A percentile compares a stretch with the other conserved stretches of the same genome.
phyloP scores from a whole-genome alignment of 30 jellyfish, hydroid and myxozoan species.

The Aurelia sp. region DNA sequence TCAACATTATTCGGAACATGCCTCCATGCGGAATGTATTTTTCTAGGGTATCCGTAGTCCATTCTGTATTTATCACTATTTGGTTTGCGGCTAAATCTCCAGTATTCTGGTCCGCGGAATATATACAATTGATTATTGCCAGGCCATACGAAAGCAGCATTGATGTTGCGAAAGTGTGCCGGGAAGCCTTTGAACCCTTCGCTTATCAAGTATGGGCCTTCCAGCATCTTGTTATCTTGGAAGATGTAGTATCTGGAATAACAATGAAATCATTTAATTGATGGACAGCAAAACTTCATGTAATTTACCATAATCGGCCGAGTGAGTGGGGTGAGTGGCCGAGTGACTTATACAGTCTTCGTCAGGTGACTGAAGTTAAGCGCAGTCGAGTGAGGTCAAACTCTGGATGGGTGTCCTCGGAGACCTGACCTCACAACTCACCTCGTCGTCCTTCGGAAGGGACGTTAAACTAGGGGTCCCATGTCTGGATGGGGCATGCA shows the following conservation, averaged over 20 bases:
- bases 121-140: constrained; percentile 66
- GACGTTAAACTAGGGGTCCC: no score
- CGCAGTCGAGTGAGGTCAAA: no score
- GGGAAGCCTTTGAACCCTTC: constrained; percentile 88
- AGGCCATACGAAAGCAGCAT: constrained; percentile 84
- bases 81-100: constrained; percentile 64
- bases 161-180: constrained; percentile 52
- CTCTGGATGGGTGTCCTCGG: no score
- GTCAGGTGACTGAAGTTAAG: no score
- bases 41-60: constrained; percentile 77
- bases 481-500: no score
- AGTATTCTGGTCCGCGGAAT: constrained; percentile 70
- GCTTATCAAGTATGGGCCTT: constrained; percentile 63
- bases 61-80: constrained; percentile 20
- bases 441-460: no score
- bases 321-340: no score
- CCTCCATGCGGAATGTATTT: constrained; percentile 69
- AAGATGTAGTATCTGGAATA: constrained; percentile 71
- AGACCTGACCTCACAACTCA: no score
- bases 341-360: no score
- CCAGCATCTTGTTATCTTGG: constrained; percentile 27
- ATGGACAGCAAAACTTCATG: no score
- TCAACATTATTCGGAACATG: constrained; percentile 84
- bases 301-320: no score
- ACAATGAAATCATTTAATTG: background rate